Percentiles rank a stretch among this genome's conserved stretches.
phyloP scores from a whole-genome alignment of 2,888 invertebrate genomes.

The Brachyptera risi region DNA sequence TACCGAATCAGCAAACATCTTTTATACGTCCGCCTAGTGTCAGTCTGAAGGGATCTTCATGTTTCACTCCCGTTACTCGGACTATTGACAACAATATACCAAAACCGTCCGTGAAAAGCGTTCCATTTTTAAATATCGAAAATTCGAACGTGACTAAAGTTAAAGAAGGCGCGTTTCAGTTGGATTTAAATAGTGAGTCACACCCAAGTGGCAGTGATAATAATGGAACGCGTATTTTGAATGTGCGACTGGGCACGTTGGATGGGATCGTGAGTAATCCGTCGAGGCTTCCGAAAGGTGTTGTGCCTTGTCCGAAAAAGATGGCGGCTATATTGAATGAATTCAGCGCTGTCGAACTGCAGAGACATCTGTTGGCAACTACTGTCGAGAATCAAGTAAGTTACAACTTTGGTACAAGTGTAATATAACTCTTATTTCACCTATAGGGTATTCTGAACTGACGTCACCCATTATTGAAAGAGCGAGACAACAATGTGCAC shows the following conservation, averaged over 20 bases:
- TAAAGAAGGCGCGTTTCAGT: too few species aligned
- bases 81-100: too few species aligned
- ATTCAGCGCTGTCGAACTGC: conserved; percentile 75
- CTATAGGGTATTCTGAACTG: too few species aligned
- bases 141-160: too few species aligned
- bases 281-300: conserved; percentile 44
- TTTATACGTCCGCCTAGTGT: not conserved
- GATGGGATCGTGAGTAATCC: conserved; percentile 59
- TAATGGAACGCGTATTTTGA: not conserved
- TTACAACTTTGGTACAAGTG: conserved; percentile 4
- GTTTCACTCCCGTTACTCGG: not conserved
- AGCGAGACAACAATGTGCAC: too few species aligned
- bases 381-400: conserved; percentile 81
- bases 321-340: conserved; percentile 80
- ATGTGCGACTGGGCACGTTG: conserved; percentile 54
- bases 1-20: not conserved
- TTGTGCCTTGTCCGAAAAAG: conserved; percentile 66
- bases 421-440: too few species aligned
- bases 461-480: too few species aligned
- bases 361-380: conserved; percentile 74
- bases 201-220: not conserved
- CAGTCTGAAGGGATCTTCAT: not conserved
- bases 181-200: not conserved
- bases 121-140: too few species aligned
- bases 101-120: not conserved